Evolutionary conservation across 2,797 vertebrate genomes (phyloP).

Genomic region (Etheostoma perlongum): DNA sequence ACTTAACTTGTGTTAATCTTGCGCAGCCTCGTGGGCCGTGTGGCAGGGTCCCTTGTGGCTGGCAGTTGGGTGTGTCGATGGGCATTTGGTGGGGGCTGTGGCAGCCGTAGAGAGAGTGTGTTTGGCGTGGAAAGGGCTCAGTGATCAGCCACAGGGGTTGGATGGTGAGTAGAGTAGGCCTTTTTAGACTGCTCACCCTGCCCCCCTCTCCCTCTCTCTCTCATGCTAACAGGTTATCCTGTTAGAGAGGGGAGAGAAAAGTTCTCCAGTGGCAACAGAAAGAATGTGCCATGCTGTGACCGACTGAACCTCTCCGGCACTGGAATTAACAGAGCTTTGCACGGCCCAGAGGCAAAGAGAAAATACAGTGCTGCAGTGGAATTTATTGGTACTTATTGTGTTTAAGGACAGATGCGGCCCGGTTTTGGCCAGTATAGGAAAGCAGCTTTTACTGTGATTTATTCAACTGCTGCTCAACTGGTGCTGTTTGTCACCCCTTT

Average conservation of each 20-base stretch:
- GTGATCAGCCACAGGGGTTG: constrained; percentile 72
- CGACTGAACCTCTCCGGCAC: constrained; percentile 70
- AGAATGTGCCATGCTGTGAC: constrained; percentile 84
- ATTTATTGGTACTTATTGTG: constrained; percentile 77
- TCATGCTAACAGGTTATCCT: constrained; percentile 79
- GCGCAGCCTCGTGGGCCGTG: constrained; percentile 30
- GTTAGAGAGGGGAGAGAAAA: constrained; percentile 78
- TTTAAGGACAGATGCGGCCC: constrained; percentile 63
- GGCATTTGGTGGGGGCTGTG: constrained; percentile 39
- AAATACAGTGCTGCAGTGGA: constrained; percentile 72
- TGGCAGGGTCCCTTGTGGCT: constrained; percentile 53
- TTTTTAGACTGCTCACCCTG: constrained; percentile 66
- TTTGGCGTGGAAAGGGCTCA: constrained; percentile 70
- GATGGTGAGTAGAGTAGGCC: constrained; percentile 78
- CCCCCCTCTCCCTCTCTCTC: constrained; percentile 45
- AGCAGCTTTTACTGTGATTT: constrained; percentile 61
- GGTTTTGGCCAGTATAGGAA: constrained; percentile 54
- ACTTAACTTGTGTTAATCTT: constrained; percentile 7
- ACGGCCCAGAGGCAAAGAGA: constrained; percentile 67
- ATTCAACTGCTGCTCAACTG: constrained; percentile 39
- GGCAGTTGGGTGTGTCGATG: constrained; percentile 57
- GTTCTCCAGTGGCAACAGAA: constrained; percentile 87
- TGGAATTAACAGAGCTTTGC: constrained; percentile 79
- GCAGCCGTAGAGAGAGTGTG: constrained; percentile 58
- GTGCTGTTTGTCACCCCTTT: constrained; percentile 49